Base-by-base conservation (phyloP, 2,113 vertebrate genomes). In the Theropithecus gelada region DNA sequence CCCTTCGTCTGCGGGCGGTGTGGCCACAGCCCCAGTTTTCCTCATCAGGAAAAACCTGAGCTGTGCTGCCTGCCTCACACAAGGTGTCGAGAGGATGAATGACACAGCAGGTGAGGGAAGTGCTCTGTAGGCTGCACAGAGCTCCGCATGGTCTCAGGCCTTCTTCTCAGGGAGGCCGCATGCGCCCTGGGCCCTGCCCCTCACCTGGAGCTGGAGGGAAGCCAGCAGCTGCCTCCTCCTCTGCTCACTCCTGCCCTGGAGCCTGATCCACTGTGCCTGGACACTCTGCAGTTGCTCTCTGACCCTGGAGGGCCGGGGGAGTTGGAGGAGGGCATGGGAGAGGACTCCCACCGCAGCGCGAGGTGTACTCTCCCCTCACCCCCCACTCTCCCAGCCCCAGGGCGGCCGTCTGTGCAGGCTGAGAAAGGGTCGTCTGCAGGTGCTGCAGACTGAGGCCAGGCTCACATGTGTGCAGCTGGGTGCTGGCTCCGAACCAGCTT, bases 191-290 rank as follows among this genome's bases (percentile, higher is more conserved):
- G 40, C 13, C 0, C 20, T 4, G 43, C 3, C 35, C 68, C 90
- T 78, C 25, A 99, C 99, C 99, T 99, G 99, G 88, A 99, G 97
- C 40, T 98, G 99, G 85, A 99, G 98, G 12, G 99, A 99, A 97
- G 98, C 98, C 96, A 99, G 84, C 89, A 99, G 97, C 50, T 78
- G 97, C 84, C 80, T 97, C 95, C 98, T 98, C 93, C 99, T 99
- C 96, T 98, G 50, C 4, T 98, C 94, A 93, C 98, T 99, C 98
- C 94, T 99, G 79, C 98, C 98, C 88, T 98, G 98, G 90, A 99
- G 86, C 59, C 40, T 96, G 76, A 93, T 95, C 98, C 99, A 99
- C 86, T 97, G 96, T 3, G 32, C 96, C 95, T 30, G 98, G 89
- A 99, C 96, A 52, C 86, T 95, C 94, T 79, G 70, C 55, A 99